Evolutionary conservation across 2,113 vertebrate species (phyloP).

Genomic region (Oenanthe melanoleuca): DNA sequence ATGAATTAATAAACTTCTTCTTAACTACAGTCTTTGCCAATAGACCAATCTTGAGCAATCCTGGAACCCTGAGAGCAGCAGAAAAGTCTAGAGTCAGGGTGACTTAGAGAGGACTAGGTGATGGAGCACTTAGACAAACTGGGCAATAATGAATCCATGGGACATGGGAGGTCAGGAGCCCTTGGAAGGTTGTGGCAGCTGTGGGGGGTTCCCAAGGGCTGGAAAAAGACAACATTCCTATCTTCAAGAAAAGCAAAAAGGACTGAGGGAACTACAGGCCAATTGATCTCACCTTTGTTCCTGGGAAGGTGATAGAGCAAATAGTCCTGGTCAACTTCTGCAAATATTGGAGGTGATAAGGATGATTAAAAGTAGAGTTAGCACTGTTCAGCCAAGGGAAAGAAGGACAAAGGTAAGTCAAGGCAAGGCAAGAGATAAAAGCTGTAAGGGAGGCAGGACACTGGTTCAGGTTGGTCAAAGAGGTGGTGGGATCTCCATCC

Average conservation of each 20-base stretch:
- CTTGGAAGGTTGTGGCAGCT: not conserved
- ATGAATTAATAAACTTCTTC: not conserved
- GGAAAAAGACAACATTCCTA: not conserved
- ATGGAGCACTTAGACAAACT: not conserved
- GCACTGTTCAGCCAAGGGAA: not conserved
- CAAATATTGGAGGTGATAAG: not conserved
- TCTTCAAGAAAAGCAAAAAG: not conserved
- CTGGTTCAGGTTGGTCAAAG: not conserved
- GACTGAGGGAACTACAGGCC: not conserved
- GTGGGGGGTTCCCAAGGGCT: not conserved
- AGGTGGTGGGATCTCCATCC: not conserved
- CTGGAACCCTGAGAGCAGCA: not conserved
- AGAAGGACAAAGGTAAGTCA: not conserved
- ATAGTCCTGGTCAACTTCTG: not conserved
- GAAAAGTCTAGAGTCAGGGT: not conserved
- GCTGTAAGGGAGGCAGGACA: not conserved
- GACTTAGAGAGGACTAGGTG: not conserved
- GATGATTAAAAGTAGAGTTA: not conserved
- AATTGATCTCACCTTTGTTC: not conserved
- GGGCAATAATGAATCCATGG: not conserved
- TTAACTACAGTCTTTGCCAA: not conserved
- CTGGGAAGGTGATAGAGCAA: not conserved
- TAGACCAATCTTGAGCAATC: not conserved
- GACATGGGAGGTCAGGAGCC: not conserved
- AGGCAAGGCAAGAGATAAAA: not conserved